A percentile compares a stretch with the other conserved stretches of the same genome.
Conservation (phyloP, 2,113 vertebrate genomes). For the Oxyruncus cristatus region DNA sequence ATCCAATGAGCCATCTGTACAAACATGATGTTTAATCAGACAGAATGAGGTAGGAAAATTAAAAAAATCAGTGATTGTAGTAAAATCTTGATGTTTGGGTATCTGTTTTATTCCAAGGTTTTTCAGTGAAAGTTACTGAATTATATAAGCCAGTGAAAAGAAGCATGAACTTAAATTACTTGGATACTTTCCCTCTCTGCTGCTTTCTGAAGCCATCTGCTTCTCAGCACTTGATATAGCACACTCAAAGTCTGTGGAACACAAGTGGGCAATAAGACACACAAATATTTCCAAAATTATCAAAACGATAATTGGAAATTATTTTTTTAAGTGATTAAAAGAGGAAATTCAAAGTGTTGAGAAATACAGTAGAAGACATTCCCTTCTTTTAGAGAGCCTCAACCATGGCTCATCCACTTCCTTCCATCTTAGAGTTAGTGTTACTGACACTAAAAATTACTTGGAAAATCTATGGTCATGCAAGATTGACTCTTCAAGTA, state of each 20-base stretch:
- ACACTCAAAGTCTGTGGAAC: not conserved
- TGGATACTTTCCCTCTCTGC: not conserved
- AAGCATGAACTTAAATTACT: not conserved
- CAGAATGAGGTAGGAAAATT: not conserved
- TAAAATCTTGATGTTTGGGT: not conserved
- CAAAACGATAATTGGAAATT: not conserved
- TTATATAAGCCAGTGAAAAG: not conserved
- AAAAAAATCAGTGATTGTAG: not conserved
- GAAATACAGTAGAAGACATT: not conserved
- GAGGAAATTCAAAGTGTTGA: not conserved
- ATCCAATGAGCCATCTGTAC: not conserved
- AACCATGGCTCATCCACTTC: not conserved
- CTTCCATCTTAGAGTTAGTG: not conserved
- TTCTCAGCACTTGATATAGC: not conserved
- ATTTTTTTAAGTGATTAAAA: not conserved
- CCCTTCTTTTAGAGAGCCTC: not conserved
- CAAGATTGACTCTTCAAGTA: not conserved
- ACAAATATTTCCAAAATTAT: not conserved
- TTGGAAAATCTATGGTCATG: not conserved
- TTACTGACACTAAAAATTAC: not conserved
- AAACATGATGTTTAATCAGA: not conserved
- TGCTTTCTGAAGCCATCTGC: not conserved
- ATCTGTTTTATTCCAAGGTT: not conserved
- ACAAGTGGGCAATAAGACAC: not conserved
- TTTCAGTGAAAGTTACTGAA: not conserved